Evolutionary conservation across 2,113 vertebrate species (phyloP).

Genomic region (Callocephalon fimbriatum): DNA sequence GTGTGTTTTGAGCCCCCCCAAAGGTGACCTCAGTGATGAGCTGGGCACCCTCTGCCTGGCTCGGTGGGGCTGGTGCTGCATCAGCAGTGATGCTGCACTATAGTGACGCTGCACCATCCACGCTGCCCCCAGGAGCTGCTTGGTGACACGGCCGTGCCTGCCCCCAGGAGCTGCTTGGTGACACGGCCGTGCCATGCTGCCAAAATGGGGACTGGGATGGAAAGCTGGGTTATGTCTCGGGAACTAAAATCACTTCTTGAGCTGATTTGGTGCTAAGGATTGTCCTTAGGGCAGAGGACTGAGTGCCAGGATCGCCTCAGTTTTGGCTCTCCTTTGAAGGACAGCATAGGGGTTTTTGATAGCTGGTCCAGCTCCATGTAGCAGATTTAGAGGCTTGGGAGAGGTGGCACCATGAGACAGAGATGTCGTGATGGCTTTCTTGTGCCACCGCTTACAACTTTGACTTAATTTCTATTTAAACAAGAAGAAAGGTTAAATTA

Average conservation of each 20-base stretch:
- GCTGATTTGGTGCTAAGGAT: background rate
- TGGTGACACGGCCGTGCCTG: fast-evolving
- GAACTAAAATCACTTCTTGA: background rate
- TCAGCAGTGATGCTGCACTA: background rate
- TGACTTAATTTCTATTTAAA: background rate
- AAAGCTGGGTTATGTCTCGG: background rate
- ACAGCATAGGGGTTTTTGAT: background rate
- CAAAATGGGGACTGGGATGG: fast-evolving
- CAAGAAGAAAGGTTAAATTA: background rate
- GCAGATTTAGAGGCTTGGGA: background rate
- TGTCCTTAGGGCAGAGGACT: background rate
- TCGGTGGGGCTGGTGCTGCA: background rate
- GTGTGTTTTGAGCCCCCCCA: background rate
- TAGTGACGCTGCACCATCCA: background rate
- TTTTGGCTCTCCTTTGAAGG: background rate
- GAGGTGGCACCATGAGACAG: background rate
- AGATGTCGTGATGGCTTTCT: background rate
- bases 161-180: background rate
- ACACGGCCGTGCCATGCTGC: fast-evolving
- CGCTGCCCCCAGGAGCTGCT: background rate
- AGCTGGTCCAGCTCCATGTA: background rate
- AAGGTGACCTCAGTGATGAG: background rate
- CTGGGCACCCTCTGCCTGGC: background rate
- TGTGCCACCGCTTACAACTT: background rate
- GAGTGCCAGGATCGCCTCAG: background rate